Conservation (phyloP, 2,113 vertebrate species). For the Syngnathus scovelli region DNA sequence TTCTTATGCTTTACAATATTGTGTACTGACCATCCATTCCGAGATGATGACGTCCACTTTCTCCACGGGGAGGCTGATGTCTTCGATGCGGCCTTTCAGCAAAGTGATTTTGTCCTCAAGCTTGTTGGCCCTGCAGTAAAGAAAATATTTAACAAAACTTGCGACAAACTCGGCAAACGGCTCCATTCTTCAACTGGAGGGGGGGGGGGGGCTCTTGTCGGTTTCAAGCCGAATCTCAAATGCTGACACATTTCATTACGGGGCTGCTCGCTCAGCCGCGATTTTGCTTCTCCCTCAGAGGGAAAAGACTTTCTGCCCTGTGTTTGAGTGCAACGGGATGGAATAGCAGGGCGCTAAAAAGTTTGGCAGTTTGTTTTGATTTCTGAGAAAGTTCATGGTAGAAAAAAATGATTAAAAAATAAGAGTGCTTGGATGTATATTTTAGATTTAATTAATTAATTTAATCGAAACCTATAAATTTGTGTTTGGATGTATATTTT, state of each 20-base stretch:
- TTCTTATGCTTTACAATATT: background rate
- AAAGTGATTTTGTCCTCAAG: slow-evolving; percentile 81
- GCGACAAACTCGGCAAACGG: background rate
- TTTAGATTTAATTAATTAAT: no score
- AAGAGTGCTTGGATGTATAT: no score
- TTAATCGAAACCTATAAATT: background rate
- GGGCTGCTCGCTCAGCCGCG: background rate
- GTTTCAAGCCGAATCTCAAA: slow-evolving; percentile 2
- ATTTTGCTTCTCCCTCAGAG: background rate
- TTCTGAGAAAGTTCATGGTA: no score
- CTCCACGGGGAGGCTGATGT: slow-evolving; percentile 84
- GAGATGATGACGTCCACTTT: slow-evolving; percentile 96
- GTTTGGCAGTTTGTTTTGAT: background rate
- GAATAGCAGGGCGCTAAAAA: background rate
- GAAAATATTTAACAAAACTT: slow-evolving; percentile 4
- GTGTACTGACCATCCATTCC: slow-evolving; percentile 94
- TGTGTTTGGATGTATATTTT: background rate
- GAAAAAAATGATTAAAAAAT: no score
- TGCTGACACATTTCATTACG: slow-evolving; percentile 5
- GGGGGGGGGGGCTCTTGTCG: background rate
- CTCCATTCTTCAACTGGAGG: background rate
- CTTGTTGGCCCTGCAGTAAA: slow-evolving; percentile 79
- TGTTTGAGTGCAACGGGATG: background rate
- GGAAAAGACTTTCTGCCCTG: background rate
- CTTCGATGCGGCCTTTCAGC: slow-evolving; percentile 92